phyloP scores from a whole-genome alignment of 2,113 vertebrate genomes.

The Haliaeetus leucogaster region DNA sequence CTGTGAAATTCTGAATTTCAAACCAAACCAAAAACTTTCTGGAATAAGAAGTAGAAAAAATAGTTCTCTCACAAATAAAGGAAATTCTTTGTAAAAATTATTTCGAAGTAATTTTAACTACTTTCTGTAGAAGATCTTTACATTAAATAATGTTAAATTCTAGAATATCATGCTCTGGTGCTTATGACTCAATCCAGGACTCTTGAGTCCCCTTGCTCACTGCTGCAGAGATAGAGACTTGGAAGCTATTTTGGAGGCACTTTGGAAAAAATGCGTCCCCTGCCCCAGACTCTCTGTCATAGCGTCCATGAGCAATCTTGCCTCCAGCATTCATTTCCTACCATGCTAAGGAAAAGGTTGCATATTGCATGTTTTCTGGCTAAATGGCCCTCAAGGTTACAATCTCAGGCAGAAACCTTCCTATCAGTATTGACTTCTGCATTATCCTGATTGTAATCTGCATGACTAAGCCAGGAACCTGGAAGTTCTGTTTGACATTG shows the following conservation, averaged over 20 bases:
- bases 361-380: neutral
- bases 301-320: neutral
- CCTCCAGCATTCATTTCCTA: neutral
- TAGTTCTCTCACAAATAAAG: neutral
- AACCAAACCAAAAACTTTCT: neutral
- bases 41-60: neutral
- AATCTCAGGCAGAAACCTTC: neutral
- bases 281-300: neutral
- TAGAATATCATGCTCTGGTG: neutral
- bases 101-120: neutral
- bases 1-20: neutral
- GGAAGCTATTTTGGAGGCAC: neutral
- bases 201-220: neutral
- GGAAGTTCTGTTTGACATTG: neutral
- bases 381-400: neutral
- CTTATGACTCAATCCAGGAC: neutral
- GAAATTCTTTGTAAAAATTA: neutral
- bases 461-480: neutral
- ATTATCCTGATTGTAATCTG: neutral
- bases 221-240: neutral
- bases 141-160: neutral
- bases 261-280: neutral
- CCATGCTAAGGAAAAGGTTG: neutral
- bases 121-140: neutral
- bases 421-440: neutral